Evolutionary conservation across 1,140 invertebrate species (phyloP).

Genomic region (Caenorhabditis remanei): DNA sequence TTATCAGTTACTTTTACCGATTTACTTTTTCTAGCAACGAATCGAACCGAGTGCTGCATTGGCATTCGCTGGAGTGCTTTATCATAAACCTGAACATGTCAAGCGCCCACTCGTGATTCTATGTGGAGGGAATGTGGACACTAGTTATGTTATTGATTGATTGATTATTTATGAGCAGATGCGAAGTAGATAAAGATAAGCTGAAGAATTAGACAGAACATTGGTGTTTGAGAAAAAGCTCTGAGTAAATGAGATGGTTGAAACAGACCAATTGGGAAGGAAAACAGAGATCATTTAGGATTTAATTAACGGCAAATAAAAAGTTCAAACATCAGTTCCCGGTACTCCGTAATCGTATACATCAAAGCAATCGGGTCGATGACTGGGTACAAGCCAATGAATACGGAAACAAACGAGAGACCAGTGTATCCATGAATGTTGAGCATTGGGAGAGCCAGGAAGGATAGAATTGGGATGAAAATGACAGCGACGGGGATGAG

Average conservation of each 20-base stretch:
- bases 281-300: too few species aligned
- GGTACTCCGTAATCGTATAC: not conserved
- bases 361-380: not conserved
- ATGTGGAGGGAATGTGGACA: conserved; percentile 63
- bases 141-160: not conserved
- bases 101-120: conserved; percentile 55
- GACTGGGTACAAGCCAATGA: not conserved
- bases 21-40: conserved; percentile 41
- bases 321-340: not conserved
- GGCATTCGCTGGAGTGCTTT: conserved; percentile 59
- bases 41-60: conserved; percentile 62
- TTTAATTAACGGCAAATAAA: too few species aligned
- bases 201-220: too few species aligned
- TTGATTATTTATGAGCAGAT: not conserved
- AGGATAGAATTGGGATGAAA: not conserved
- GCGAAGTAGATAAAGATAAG: not conserved
- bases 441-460: not conserved
- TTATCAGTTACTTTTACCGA: too few species aligned
- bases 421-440: not conserved
- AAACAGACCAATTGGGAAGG: too few species aligned
- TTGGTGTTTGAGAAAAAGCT: too few species aligned
- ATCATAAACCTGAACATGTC: not conserved
- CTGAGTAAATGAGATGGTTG: too few species aligned
- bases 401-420: not conserved
- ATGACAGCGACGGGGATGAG: not conserved